Evolutionary conservation across 2,113 vertebrate genomes (phyloP).

Genomic region (Seriola aureovittata): DNA sequence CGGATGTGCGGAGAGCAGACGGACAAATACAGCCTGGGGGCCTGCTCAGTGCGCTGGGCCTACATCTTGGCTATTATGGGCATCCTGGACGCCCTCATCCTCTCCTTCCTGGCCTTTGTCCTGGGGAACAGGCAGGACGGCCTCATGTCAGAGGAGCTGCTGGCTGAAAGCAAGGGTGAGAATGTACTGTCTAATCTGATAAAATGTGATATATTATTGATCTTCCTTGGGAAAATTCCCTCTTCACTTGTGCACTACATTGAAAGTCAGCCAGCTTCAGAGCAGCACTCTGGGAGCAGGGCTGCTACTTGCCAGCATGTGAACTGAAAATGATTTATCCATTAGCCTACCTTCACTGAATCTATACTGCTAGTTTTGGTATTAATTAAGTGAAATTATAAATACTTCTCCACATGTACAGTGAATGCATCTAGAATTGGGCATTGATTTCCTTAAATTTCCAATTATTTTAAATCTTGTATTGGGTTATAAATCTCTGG

Average conservation of each 20-base stretch:
- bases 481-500: not conserved
- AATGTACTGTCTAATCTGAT: constrained; percentile 4
- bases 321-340: not conserved
- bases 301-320: not conserved
- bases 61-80: constrained; percentile 98
- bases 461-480: not conserved
- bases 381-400: not conserved
- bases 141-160: constrained; percentile 95
- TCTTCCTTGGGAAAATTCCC: constrained; percentile 6
- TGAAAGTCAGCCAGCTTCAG: not conserved
- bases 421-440: not conserved
- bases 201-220: constrained; percentile 26
- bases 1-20: constrained; percentile 96
- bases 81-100: constrained; percentile 96
- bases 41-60: constrained; percentile 96
- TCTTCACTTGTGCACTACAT: too few relatives aligned
- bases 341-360: not conserved
- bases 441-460: not conserved
- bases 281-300: not conserved
- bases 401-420: not conserved
- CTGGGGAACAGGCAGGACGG: constrained; percentile 97
- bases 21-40: constrained; percentile 95
- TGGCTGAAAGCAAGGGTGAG: constrained; percentile 98
- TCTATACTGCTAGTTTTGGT: not conserved
- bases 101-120: constrained; percentile 97